phyloP scores from a whole-genome alignment of 2,113 vertebrate species.

The Pelusios castaneus region DNA sequence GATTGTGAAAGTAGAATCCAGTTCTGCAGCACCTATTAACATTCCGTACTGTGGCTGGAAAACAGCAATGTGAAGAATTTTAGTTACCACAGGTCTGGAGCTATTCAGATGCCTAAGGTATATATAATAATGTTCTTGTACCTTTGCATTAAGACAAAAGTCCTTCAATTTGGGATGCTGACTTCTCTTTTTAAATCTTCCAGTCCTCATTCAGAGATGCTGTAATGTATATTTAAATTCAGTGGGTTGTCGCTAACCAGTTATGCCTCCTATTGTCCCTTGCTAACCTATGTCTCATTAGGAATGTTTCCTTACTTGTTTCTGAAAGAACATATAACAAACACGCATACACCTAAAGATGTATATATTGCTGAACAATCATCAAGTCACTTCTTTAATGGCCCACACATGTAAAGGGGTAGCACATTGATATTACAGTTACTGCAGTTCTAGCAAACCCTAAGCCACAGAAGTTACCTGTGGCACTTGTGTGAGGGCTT shows the following conservation, averaged over 20 bases:
- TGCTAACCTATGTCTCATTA: neutral
- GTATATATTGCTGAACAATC: neutral
- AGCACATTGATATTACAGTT: neutral
- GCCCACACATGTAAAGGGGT: neutral
- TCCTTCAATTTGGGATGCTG: neutral
- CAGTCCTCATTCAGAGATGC: neutral
- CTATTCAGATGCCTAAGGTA: neutral
- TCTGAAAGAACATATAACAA: neutral
- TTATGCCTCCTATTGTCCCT: neutral
- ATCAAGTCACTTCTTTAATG: neutral
- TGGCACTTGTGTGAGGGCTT: neutral
- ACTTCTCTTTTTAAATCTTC: neutral
- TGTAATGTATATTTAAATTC: neutral
- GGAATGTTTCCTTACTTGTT: neutral
- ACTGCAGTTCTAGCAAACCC: neutral
- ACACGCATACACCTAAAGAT: neutral
- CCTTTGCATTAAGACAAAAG: neutral
- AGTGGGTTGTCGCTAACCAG: neutral
- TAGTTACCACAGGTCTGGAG: neutral
- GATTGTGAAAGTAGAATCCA: neutral
- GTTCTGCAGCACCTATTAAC: neutral
- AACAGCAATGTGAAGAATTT: neutral
- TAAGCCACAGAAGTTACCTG: neutral
- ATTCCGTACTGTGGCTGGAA: neutral
- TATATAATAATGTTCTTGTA: neutral